Conservation (phyloP, 2,113 vertebrate genomes). For the Arizona elegans region DNA sequence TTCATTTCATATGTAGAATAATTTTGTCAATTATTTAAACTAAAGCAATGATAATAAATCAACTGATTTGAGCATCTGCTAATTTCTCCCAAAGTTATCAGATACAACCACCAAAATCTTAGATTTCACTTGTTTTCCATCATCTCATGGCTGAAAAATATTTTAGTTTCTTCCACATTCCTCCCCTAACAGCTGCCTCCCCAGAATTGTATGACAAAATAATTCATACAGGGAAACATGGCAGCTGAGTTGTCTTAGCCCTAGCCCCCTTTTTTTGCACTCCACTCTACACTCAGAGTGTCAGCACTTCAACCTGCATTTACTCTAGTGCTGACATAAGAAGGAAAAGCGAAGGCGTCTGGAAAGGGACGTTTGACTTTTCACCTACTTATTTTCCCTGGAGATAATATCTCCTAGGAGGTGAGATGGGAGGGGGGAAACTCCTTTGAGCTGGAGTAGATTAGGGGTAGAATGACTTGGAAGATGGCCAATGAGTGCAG, state of each 20-base stretch:
- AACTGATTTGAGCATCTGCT: background rate
- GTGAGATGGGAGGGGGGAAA: no score
- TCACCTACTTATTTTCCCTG: no score
- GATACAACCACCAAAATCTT: background rate
- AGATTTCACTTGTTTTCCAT: background rate
- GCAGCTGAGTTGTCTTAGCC: background rate
- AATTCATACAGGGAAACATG: background rate
- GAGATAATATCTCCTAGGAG: no score
- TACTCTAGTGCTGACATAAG: no score
- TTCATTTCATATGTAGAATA: background rate
- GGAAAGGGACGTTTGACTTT: no score
- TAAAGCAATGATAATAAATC: background rate
- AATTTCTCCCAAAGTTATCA: background rate
- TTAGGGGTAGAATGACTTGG: no score
- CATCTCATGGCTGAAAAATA: background rate
- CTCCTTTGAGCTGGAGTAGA: no score
- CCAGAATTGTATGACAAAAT: background rate
- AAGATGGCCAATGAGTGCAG: no score
- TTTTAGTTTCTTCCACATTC: background rate
- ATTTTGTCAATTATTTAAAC: background rate
- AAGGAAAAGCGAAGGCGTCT: no score
- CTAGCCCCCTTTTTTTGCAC: background rate
- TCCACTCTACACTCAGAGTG: background rate
- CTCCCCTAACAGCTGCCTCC: background rate
- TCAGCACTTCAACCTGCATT: no score